These are phyloP conservation scores for Nerophis lumbriciformis DNA, from an alignment of 2,113 vertebrate genomes.

Conservation along the genomic window DNA sequence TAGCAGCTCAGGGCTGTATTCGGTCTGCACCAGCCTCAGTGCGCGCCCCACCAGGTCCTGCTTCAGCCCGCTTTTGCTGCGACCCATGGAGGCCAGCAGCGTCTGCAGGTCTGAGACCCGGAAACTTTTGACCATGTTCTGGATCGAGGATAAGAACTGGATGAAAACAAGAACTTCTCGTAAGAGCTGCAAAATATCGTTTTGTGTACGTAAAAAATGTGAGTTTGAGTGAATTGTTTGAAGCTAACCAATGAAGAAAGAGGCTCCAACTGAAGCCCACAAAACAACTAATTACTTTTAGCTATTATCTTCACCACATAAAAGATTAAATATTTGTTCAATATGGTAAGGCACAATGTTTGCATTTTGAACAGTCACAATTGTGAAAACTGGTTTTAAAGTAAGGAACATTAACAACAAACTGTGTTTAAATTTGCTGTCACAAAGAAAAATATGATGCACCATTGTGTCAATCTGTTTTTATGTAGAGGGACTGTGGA, in stretches of 20 bases:
- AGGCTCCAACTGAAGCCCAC: no score
- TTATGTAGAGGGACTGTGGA: no score
- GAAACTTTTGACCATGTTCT: constrained; percentile 99
- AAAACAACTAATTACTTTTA: no score
- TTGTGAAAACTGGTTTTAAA: no score
- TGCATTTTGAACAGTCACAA: no score
- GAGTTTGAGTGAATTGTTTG: not conserved
- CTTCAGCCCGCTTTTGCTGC: constrained; percentile 98
- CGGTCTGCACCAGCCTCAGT: constrained; percentile 90
- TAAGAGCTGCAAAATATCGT: not conserved
- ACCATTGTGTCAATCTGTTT: no score
- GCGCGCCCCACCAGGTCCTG: constrained; percentile 95
- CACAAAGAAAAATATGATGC: no score
- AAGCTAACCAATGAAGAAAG: not conserved
- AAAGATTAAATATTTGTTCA: no score
- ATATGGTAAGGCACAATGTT: no score
- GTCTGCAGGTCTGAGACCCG: constrained; percentile 98
- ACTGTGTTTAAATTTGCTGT: no score
- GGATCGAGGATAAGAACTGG: constrained; percentile 14
- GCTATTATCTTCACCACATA: no score
- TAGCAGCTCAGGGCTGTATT: constrained; percentile 95
- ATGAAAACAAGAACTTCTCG: not conserved
- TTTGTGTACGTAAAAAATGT: not conserved
- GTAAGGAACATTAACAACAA: no score
- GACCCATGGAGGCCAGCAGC: constrained; percentile 93